These are phyloP conservation scores for Trichoplusia ni DNA, from an alignment of 1,140 invertebrate genomes.

Conservation along the genomic window DNA sequence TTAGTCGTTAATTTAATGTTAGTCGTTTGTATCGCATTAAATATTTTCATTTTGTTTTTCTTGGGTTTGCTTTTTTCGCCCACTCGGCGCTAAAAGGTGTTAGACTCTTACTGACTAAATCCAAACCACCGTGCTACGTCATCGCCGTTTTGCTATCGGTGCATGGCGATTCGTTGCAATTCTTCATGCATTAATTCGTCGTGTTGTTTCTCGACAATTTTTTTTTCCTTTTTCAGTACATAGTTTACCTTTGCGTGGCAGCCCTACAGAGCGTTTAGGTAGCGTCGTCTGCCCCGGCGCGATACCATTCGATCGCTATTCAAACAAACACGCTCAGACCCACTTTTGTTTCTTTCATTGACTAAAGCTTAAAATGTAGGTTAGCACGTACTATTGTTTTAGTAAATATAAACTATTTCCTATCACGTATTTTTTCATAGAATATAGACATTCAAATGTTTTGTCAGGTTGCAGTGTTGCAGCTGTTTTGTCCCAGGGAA, in stretches of 20 bases:
- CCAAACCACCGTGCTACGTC: not conserved
- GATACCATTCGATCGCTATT: conserved; percentile 30
- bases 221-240: not conserved
- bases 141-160: too few species aligned
- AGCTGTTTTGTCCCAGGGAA: not conserved
- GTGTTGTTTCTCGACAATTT: not conserved
- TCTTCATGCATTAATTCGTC: too few species aligned
- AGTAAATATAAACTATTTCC: conserved; percentile 7
- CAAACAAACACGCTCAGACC: conserved; percentile 24
- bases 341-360: conserved; percentile 25
- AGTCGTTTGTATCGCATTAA: too few species aligned
- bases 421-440: conserved; percentile 2
- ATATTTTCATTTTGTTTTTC: too few species aligned
- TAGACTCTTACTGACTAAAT: not conserved
- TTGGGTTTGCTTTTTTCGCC: too few species aligned
- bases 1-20: too few species aligned
- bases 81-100: not conserved
- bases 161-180: too few species aligned
- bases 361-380: conserved; percentile 22
- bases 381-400: conserved; percentile 13
- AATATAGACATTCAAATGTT: not conserved
- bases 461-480: conserved; percentile 10
- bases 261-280: not conserved
- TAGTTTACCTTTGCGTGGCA: too few species aligned
- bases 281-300: conserved; percentile 2